Base-by-base conservation (phyloP, 2,888 invertebrate genomes). In the Hanleya hanleyi region DNA sequence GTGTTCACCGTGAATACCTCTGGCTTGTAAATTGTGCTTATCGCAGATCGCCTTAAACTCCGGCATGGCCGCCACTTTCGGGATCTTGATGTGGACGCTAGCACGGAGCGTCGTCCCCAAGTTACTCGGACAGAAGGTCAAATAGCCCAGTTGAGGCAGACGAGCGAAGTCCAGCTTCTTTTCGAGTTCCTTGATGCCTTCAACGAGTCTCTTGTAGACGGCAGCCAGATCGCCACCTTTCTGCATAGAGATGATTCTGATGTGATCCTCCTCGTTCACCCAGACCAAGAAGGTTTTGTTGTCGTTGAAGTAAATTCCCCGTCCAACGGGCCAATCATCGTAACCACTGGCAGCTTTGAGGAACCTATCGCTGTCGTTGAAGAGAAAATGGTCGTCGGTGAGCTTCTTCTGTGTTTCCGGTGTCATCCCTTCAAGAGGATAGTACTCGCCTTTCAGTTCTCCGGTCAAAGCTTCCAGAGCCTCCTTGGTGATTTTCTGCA, bases 61-160 rank as follows among this genome's bases (percentile, higher is more conserved):
- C 1, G 95, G 94, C 5, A 93, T 91, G 86, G 94, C 95, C 74
- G 95, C 93, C 18, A 97, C 91, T 61, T 85, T 84, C 1, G 97
- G 95, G 84, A 98, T 93, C 84, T 94, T 94, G n/a, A 96, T 91
- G 94, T 98, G 99, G 89, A 99, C 98, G 71, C 97, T 97, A 74
- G 98, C 98, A 85, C 98, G 96, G 85, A 99, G 96, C 77, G 96
- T 95, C 67, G 96, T 95, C 33, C 98, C 98, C 69, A 97, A 91
- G 78, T 94, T 94, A 22, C 95, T 94, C 0, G 97, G 97, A 80
- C 97, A 93, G 18, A 96, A 94, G 1, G 96, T 94, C 41, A 98
- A 91, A 89, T 94, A 95, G 0, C 98, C 98, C 6, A 97, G 92
- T 71, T 94, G 93, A 2, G 93, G 92, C 87, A 96, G 94, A 87